Evolutionary conservation across 2,888 invertebrate species (phyloP), one percentile per base, ranked within the genome.

Genomic region (Rhamnusium bicolor): DNA sequence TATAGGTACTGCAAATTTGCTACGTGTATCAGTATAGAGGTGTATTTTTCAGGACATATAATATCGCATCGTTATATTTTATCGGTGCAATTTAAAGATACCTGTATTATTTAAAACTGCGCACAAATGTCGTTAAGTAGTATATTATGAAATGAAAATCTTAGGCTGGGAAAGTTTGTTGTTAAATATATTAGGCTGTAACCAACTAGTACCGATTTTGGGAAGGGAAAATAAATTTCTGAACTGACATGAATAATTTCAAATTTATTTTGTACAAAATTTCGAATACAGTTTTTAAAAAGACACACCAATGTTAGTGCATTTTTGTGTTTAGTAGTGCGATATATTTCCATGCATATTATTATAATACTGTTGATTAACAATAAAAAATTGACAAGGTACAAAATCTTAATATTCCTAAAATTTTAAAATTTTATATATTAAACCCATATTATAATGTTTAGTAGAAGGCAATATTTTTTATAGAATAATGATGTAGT

Each of bases 231-330:
- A 16, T 18, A 40, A 66, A 32, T 16, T n/a, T 10, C 32, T 1
- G 12, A 19, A 8, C 63, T 16, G 72, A 78, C 79, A 79, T 76
- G 73, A 74, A 78, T 73, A 76, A 66, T 78, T 74, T 71, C 70
- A 77, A 75, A 81, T 83, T 79, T 80, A 82, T 85, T 83, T 84
- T 76, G 83, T 85, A 85, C 83, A 85, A 85, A 85, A 85, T 82
- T 80, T 83, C 79, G 80, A 83, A 81, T 82, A 82, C 81, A 82
- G 79, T 81, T 75, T 79, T 80, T 77, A 83, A 83, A 83, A 81
- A 82, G 78, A 75, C 76, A 80, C 78, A 78, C 75, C 72, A 80
- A 77, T 78, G 77, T 73, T 76, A 79, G 85, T 84, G 85, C 84
- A 79, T 81, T 82, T n/a, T 82, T 83, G 83, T 84, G 80, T 81